Evolutionary conservation across 2,797 vertebrate genomes (phyloP).

Genomic region (Rhynchotus rufescens): DNA sequence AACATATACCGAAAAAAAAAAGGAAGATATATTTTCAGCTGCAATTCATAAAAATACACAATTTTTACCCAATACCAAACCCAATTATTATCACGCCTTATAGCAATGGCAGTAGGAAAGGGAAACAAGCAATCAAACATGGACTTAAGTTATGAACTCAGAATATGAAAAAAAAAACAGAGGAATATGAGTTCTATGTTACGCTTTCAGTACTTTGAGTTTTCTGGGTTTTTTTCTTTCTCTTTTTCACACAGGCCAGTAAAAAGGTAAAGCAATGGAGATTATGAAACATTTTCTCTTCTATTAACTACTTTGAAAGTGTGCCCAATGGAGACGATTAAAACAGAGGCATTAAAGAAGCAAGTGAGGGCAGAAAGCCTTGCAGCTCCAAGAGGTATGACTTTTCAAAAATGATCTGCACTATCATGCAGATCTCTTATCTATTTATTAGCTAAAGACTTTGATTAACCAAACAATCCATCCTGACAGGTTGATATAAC

Average conservation of each 20-base stretch:
- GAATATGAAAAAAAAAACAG: neutral
- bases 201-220: neutral
- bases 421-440: neutral
- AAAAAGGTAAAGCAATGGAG: neutral
- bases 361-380: neutral
- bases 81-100: neutral
- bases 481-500: neutral
- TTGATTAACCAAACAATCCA: conserved; percentile 11
- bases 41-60: neutral
- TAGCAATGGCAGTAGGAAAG: neutral
- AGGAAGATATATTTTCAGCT: neutral
- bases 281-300: neutral
- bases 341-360: neutral
- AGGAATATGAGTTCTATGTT: neutral
- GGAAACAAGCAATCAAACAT: neutral
- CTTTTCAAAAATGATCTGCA: conserved; percentile 1
- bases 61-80: neutral
- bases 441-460: conserved; percentile 15
- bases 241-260: neutral
- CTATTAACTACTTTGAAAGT: neutral
- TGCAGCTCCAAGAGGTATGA: neutral
- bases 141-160: neutral
- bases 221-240: too few relatives aligned
- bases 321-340: neutral
- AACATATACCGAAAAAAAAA: neutral